Evolutionary conservation across 2,113 vertebrate species (phyloP).

Genomic region (Manacus vitellinus): DNA sequence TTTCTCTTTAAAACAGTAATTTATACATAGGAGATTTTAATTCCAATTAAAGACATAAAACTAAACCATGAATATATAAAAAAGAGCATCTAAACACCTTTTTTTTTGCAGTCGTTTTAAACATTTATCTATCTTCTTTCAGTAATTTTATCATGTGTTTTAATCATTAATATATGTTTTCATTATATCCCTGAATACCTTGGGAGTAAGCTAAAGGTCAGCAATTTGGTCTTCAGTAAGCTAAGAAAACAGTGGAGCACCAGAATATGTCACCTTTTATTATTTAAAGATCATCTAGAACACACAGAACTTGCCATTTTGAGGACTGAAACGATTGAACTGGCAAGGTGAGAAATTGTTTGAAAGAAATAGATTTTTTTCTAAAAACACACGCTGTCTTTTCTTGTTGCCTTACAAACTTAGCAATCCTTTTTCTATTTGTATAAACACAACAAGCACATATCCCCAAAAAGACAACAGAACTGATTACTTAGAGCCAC

Average conservation of each 20-base stretch:
- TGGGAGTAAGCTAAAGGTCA: slow-evolving; percentile 12
- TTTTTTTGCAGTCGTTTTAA: not conserved
- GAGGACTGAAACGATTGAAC: not conserved
- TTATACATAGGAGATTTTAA: not conserved
- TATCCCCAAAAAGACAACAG: slow-evolving; percentile 70
- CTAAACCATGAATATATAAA: not conserved
- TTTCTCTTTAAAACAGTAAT: not conserved
- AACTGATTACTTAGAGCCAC: slow-evolving; percentile 74
- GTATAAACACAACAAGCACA: slow-evolving; percentile 67
- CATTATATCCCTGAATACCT: not conserved
- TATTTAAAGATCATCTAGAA: not conserved
- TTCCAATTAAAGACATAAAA: not conserved
- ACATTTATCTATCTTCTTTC: not conserved
- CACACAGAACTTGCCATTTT: not conserved
- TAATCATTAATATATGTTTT: not conserved
- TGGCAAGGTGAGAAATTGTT: not conserved
- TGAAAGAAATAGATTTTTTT: not conserved
- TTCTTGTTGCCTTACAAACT: slow-evolving; percentile 16
- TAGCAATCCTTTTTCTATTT: slow-evolving; percentile 12
- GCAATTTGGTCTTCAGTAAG: not conserved
- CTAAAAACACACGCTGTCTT: not conserved
- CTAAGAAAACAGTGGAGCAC: not conserved
- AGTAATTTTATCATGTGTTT: not conserved
- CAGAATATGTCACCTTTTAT: not conserved
- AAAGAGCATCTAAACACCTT: not conserved